These are phyloP conservation scores for Chrysemys picta DNA, from an alignment of 2,113 vertebrate genomes.

Conservation along the genomic window DNA sequence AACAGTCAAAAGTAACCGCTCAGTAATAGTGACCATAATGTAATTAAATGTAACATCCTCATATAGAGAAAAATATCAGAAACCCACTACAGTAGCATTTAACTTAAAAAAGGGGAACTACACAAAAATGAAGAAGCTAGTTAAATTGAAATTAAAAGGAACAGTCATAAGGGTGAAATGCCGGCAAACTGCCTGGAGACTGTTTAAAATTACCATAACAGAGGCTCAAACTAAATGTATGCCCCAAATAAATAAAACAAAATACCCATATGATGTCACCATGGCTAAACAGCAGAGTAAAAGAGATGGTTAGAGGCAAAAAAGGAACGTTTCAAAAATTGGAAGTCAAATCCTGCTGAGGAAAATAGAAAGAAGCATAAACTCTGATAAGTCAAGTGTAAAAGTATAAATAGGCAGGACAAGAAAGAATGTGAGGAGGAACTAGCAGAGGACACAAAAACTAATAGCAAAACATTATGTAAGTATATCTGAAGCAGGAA, in stretches of 20 bases:
- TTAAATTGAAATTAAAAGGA: no score
- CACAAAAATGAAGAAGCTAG: no score
- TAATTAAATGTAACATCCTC: background rate
- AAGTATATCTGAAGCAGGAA: background rate
- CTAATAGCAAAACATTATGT: background rate
- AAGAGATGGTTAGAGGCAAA: background rate
- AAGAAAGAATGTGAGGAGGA: background rate
- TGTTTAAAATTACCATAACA: no score
- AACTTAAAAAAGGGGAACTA: no score
- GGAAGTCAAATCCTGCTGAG: background rate
- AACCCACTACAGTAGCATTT: no score
- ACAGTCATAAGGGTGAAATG: no score
- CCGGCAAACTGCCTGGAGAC: no score
- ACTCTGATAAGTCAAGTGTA: background rate
- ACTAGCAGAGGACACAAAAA: background rate
- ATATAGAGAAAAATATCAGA: background rate
- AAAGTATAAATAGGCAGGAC: background rate
- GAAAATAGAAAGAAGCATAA: background rate
- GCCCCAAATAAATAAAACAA: no score
- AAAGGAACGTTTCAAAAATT: background rate
- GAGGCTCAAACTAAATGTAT: no score
- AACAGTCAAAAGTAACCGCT: background rate
- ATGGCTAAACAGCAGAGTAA: background rate
- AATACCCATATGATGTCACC: no score
- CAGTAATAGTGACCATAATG: background rate